Base-by-base conservation (phyloP, 2,888 invertebrate genomes). In the Metellina segmentata region DNA sequence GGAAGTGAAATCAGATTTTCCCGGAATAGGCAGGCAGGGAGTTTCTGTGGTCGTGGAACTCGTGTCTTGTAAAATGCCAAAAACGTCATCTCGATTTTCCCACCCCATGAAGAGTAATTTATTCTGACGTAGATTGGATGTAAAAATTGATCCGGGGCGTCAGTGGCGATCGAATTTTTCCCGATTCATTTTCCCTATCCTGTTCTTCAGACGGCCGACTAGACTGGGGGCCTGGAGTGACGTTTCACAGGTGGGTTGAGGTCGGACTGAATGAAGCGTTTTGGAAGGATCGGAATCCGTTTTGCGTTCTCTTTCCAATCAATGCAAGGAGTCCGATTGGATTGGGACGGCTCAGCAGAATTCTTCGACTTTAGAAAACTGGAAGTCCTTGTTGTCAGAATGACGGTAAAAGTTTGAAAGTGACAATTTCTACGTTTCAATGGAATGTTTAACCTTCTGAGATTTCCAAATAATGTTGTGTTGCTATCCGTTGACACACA, bases 101-200 rank as follows among this genome's bases (percentile, higher is more conserved):
- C 79, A n/a, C 8, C 51, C 71, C 7, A 19, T 79, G 86, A 78
- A 79, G 71, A 87, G 79, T 87, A 87, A 87, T 79, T 71, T 71
- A 70, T 87, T 71, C 79, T 78, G 86, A 87, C 86, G 53, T 79
- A 70, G 71, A 87, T 87, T 78, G 86, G 86, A 87, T 87, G 86
- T 78, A 72, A 79, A 71, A 87, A 87, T 71, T 87, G 86, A 79
- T 87, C 71, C 48, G 75, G 9, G 13, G n/a, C 61, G 9, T 53
- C 34, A 20, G 72, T 51, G 51, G 1, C 2, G 51, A 81, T 79
- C 61, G 79, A 79, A 61, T 79, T 79, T 61, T 79, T 79, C 79
- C 34, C 34, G 34, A 34, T 34, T 34, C 34, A 34, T 34, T 34
- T 34, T 34, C 34, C 4, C 34, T 34, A 34, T 34, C 34, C 34